Evolutionary conservation across 2,888 invertebrate genomes (phyloP), one percentile per base, ranked within the genome.

Genomic region (Hyalella azteca): DNA sequence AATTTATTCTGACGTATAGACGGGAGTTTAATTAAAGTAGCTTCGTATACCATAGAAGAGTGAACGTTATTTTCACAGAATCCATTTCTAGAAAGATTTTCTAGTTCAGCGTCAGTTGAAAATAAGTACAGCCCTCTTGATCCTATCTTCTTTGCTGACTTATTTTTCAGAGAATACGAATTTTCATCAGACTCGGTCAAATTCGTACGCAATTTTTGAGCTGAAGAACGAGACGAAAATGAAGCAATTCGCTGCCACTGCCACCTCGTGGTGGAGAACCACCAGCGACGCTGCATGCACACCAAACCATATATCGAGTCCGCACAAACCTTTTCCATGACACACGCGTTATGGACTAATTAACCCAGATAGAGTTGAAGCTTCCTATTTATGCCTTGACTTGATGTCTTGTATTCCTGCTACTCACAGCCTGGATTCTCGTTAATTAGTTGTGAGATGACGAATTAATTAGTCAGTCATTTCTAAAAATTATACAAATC

Each of bases 321-420:
- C 19, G 19, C 19, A 66, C 66, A 66, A 66, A 66, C 66, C 66
- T 36, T 66, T 36, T 66, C 66, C 66, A 66, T 66, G 2, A n/a
- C 66, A n/a, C n/a, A n/a, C n/a, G n/a, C n/a, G n/a, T n/a, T n/a
- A n/a, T n/a, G n/a, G n/a, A n/a, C n/a, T n/a, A n/a, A n/a, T n/a
- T n/a, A n/a, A n/a, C n/a, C n/a, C n/a, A n/a, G n/a, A n/a, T n/a
- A n/a, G n/a, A n/a, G n/a, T n/a, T n/a, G n/a, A n/a, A n/a, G n/a
- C n/a, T n/a, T n/a, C n/a, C n/a, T n/a, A n/a, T n/a, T n/a, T n/a
- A n/a, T n/a, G n/a, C n/a, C n/a, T n/a, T n/a, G n/a, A n/a, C n/a
- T n/a, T n/a, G n/a, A n/a, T n/a, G n/a, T n/a, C n/a, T n/a, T n/a
- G n/a, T n/a, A n/a, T n/a, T n/a, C n/a, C n/a, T n/a, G n/a, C n/a